phyloP scores from a whole-genome alignment of 2,797 vertebrate species.

The Syngnathus rostellatus region DNA sequence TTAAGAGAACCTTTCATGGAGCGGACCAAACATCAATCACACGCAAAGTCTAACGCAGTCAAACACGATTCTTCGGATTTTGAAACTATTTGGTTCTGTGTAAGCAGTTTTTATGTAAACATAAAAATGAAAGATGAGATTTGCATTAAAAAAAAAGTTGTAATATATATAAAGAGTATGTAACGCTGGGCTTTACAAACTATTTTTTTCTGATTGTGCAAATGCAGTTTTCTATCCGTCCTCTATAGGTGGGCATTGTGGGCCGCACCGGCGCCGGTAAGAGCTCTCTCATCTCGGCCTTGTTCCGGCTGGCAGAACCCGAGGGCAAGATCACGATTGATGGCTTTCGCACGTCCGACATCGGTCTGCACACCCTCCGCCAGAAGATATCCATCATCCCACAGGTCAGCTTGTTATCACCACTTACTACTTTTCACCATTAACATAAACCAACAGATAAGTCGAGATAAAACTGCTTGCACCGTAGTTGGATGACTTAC shows the following conservation, averaged over 20 bases:
- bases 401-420: constrained; percentile 61
- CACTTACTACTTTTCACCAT: not conserved
- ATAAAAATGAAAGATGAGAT: too few relatives aligned
- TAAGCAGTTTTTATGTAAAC: too few relatives aligned
- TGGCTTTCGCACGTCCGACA: constrained; percentile 80
- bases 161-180: too few relatives aligned
- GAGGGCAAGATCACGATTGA: constrained; percentile 88
- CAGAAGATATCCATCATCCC: constrained; percentile 97
- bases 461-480: constrained; percentile 38
- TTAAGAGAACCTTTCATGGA: not conserved
- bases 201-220: not conserved
- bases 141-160: too few relatives aligned
- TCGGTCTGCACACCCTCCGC: constrained; percentile 87
- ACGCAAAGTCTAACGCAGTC: not conserved
- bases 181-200: too few relatives aligned
- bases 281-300: constrained; percentile 88
- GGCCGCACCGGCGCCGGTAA: constrained; percentile 93
- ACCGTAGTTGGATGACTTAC: constrained; percentile 22
- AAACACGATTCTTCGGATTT: too few relatives aligned
- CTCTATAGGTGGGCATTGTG: constrained; percentile 84
- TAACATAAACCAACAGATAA: not conserved
- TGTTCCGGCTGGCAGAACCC: constrained; percentile 89
- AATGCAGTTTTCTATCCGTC: not conserved
- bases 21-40: not conserved
- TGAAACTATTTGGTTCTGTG: too few relatives aligned